Conservation (phyloP, 2,113 vertebrate species). For the Diphyllodes magnificus region DNA sequence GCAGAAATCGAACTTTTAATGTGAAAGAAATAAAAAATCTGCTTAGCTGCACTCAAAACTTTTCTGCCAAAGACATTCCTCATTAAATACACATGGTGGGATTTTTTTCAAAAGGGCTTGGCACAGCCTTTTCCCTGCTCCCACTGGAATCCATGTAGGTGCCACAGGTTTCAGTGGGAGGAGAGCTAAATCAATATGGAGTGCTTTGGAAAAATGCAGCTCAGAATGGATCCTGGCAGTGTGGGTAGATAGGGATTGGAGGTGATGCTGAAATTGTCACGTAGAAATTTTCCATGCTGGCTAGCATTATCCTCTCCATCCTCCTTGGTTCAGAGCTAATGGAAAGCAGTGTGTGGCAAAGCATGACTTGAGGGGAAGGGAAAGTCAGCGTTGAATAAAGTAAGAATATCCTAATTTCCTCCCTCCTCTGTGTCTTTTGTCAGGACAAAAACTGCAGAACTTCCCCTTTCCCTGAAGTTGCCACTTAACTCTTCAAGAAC, state of each 20-base stretch:
- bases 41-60: background rate
- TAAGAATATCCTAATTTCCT: background rate
- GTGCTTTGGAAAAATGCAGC: slow-evolving; percentile 29
- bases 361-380: background rate
- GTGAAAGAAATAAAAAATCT: slow-evolving; percentile 7
- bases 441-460: background rate
- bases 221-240: slow-evolving; percentile 37
- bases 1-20: slow-evolving; percentile 10
- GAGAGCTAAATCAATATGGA: slow-evolving; percentile 19
- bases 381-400: background rate
- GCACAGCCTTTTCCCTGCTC: background rate
- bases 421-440: background rate
- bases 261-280: slow-evolving; percentile 49
- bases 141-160: slow-evolving; percentile 29
- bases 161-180: slow-evolving; percentile 4
- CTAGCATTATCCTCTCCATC: slow-evolving; percentile 2
- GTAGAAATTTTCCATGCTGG: slow-evolving; percentile 53
- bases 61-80: slow-evolving; percentile 33
- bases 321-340: background rate
- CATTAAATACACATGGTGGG: slow-evolving; percentile 17
- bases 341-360: slow-evolving; percentile 23
- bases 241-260: slow-evolving; percentile 22
- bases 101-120: slow-evolving; percentile 32
- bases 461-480: background rate
- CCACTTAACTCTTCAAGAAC: background rate